Conservation (phyloP, 1,140 invertebrate genomes). For the Hyphantria cunea region DNA sequence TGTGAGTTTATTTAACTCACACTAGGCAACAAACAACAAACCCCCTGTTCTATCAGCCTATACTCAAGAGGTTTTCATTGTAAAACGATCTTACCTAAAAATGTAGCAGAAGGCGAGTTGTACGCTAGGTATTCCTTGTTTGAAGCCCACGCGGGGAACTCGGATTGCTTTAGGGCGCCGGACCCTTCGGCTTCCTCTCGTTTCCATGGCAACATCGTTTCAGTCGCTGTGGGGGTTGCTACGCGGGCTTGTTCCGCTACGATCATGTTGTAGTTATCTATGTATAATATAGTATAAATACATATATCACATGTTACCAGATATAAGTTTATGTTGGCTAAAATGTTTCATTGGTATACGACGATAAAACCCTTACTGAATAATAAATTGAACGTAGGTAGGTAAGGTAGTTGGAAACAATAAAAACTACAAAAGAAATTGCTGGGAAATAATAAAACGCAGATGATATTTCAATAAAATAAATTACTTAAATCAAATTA, state of each 20-base stretch:
- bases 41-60: too few species aligned
- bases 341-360: too few species aligned
- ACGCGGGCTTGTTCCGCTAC: constrained; percentile 85
- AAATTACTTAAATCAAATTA: too few species aligned
- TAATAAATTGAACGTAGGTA: too few species aligned
- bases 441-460: too few species aligned
- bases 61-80: neutral
- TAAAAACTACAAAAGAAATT: too few species aligned
- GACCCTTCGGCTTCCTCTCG: constrained; percentile 87
- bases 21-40: too few species aligned
- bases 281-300: constrained; percentile 30
- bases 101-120: constrained; percentile 94
- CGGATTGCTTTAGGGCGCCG: constrained; percentile 90
- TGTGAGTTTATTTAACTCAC: too few species aligned
- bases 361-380: too few species aligned
- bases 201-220: constrained; percentile 95
- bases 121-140: constrained; percentile 97
- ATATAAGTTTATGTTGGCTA: too few species aligned
- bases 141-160: constrained; percentile 95
- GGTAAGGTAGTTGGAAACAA: too few species aligned
- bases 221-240: constrained; percentile 91
- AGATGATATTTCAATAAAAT: too few species aligned
- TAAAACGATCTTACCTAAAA: constrained; percentile 86
- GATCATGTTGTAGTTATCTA: constrained; percentile 67
- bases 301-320: neutral